Evolutionary conservation across 2,113 vertebrate genomes (phyloP).

Genomic region (Ciconia boyciana): DNA sequence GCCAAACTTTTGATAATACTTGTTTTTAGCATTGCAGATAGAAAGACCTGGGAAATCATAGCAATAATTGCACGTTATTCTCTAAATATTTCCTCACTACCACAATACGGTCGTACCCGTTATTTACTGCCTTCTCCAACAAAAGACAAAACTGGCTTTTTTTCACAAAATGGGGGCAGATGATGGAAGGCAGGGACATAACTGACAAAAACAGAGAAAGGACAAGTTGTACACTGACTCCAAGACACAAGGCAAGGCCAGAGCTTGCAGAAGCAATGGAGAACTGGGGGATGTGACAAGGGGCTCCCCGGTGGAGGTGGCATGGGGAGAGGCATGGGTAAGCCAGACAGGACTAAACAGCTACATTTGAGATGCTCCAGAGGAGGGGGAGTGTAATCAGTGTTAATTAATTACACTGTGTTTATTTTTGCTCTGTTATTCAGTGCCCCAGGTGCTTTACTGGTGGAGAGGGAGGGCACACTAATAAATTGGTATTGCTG

Average conservation of each 20-base stretch:
- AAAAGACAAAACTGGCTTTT: not conserved
- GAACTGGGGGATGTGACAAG: not conserved
- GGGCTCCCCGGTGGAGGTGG: not conserved
- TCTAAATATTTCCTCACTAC: not conserved
- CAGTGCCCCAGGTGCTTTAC: constrained; percentile 54
- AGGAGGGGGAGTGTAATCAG: constrained; percentile 22
- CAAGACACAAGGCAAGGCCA: fast-evolving
- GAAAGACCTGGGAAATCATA: not conserved
- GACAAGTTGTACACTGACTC: not conserved
- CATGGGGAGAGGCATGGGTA: not conserved
- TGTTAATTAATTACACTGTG: constrained; percentile 44
- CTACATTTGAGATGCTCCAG: not conserved
- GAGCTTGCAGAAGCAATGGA: not conserved
- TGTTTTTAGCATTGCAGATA: not conserved
- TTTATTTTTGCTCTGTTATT: constrained; percentile 59
- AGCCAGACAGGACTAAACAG: not conserved
- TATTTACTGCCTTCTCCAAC: not conserved
- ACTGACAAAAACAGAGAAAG: not conserved
- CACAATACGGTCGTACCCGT: not conserved
- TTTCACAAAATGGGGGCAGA: not conserved
- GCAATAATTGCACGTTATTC: not conserved
- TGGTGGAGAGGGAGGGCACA: constrained; percentile 32
- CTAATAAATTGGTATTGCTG: constrained; percentile 59
- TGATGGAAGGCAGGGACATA: not conserved
- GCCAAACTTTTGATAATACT: not conserved